Evolutionary conservation across 2,797 vertebrate genomes (phyloP).

Genomic region (Pelochelys cantorii): DNA sequence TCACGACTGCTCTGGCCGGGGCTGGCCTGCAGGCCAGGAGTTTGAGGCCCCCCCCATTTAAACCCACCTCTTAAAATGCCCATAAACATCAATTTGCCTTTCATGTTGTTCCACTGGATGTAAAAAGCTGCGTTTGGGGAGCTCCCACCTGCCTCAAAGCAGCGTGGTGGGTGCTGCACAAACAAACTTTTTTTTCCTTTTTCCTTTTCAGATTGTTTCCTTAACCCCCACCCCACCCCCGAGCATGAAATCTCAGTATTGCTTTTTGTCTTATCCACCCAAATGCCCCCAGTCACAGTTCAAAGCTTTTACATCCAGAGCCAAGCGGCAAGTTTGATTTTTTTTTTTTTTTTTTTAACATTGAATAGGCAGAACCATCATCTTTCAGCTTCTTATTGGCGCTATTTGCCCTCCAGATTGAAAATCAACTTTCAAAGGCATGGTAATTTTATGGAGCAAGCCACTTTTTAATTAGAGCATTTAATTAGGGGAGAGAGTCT

Average conservation of each 20-base stretch:
- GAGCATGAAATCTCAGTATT: background rate
- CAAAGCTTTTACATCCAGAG: background rate
- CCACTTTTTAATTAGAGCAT: constrained; percentile 67
- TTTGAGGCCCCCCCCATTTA: background rate
- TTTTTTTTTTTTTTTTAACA: background rate
- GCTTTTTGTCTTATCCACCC: background rate
- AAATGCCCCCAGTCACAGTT: background rate
- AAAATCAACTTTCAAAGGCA: constrained; percentile 57
- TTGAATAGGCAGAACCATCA: constrained; percentile 18
- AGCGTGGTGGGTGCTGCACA: constrained; percentile 7
- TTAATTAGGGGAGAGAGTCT: constrained; percentile 67
- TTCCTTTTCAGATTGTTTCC: background rate
- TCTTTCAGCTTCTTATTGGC: constrained; percentile 40
- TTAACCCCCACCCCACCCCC: background rate
- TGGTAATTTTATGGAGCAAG: constrained; percentile 65
- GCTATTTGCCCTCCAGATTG: constrained; percentile 62
- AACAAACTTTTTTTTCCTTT: background rate
- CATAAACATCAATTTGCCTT: constrained; percentile 38
- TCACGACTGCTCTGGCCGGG: no score
- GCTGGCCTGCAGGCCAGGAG: no score
- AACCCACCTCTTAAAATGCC: background rate
- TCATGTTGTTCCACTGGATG: constrained; percentile 45
- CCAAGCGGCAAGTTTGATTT: background rate
- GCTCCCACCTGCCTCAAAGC: background rate
- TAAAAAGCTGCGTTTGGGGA: constrained; percentile 45